phyloP scores from a whole-genome alignment of 2,113 vertebrate genomes.

The Daboia siamensis region DNA sequence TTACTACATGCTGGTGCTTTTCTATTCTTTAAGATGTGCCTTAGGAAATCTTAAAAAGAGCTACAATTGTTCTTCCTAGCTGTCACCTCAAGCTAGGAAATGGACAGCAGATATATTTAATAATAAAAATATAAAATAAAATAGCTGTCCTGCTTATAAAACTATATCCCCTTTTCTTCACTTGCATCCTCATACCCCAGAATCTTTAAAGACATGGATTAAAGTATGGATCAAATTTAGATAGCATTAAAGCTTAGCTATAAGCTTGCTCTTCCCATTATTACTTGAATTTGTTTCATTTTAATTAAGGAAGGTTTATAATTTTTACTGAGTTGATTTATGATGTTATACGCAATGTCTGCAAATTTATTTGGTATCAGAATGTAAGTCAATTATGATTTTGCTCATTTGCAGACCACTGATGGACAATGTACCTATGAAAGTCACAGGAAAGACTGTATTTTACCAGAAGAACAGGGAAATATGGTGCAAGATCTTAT shows the following conservation, averaged over 20 bases:
- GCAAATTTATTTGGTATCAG: constrained; percentile 9
- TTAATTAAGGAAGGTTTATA: background rate
- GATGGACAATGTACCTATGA: constrained; percentile 78
- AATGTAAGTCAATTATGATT: constrained; percentile 22
- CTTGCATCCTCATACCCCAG: background rate
- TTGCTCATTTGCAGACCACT: constrained; percentile 73
- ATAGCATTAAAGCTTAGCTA: background rate
- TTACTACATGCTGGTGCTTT: background rate
- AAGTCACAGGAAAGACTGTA: constrained; percentile 68
- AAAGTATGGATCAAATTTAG: background rate
- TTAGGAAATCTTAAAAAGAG: background rate
- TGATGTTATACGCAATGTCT: background rate
- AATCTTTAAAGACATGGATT: background rate
- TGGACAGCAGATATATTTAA: background rate
- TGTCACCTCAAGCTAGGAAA: background rate
- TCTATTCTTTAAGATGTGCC: background rate
- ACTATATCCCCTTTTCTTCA: background rate
- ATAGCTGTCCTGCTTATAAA: background rate
- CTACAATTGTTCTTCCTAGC: background rate
- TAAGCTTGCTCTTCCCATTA: background rate
- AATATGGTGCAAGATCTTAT: constrained; percentile 73
- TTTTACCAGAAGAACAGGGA: constrained; percentile 48
- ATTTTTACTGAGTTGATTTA: background rate
- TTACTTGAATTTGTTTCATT: background rate
- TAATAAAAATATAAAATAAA: background rate